phyloP scores from a whole-genome alignment of 2,113 vertebrate species.

The Pteruthius melanotis region DNA sequence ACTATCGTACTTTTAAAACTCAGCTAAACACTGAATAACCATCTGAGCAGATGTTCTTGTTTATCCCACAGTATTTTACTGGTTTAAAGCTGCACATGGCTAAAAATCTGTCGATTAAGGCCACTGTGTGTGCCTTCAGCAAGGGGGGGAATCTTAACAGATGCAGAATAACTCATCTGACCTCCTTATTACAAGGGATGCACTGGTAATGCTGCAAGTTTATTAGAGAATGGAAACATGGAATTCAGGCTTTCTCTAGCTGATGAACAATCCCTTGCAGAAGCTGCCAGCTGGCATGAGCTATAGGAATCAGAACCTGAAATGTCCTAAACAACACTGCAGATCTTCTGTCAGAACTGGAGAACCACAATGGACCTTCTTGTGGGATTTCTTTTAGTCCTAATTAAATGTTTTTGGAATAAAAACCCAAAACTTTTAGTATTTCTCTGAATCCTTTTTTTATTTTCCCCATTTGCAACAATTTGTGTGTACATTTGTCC shows the following conservation, averaged over 20 bases:
- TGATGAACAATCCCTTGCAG: not conserved
- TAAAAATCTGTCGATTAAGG: not conserved
- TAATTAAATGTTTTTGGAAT: not conserved
- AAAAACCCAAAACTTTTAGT: not conserved
- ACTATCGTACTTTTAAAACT: not conserved
- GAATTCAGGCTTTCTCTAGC: not conserved
- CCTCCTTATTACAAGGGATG: not conserved
- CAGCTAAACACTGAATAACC: not conserved
- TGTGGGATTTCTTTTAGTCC: not conserved
- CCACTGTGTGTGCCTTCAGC: not conserved
- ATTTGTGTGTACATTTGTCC: not conserved
- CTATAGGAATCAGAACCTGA: not conserved
- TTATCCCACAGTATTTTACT: not conserved
- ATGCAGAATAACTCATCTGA: not conserved
- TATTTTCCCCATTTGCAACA: not conserved
- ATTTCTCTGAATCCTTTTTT: not conserved
- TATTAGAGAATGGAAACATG: not conserved
- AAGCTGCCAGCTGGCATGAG: not conserved
- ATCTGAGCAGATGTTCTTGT: slow-evolving; percentile 6
- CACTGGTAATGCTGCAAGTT: not conserved
- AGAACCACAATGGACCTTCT: rapidly evolving
- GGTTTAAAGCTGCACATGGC: not conserved
- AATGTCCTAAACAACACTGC: not conserved
- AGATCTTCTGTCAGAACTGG: not conserved
- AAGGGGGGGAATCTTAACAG: not conserved